Evolutionary conservation across 2,797 vertebrate genomes (phyloP).

Genomic region (Sebastolobus alascanus): DNA sequence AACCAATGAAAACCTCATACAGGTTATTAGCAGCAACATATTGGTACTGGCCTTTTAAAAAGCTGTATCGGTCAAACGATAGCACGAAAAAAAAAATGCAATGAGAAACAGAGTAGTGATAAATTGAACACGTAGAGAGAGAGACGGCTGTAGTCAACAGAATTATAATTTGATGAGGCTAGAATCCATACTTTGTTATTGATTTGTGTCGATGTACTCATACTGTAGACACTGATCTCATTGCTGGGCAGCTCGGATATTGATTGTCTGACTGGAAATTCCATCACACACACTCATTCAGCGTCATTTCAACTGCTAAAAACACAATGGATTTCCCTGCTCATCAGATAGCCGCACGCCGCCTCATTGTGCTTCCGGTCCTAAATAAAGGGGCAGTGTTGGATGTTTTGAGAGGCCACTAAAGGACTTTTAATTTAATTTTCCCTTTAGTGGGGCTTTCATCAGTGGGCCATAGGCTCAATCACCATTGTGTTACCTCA

Average conservation of each 20-base stretch:
- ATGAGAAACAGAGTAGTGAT: conserved; percentile 25
- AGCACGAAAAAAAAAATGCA: conserved; percentile 5
- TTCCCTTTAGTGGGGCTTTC: background rate
- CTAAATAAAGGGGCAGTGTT: background rate
- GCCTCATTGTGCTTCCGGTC: background rate
- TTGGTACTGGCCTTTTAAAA: conserved; percentile 8
- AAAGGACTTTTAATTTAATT: background rate
- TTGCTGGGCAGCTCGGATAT: conserved; percentile 68
- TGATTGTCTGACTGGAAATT: conserved; percentile 72
- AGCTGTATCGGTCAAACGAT: background rate
- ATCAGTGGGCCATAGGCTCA: background rate
- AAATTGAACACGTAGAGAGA: conserved; percentile 35
- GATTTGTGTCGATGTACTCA: conserved; percentile 70
- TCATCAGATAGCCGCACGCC: conserved; percentile 4
- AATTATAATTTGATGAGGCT: conserved; percentile 72
- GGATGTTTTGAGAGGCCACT: conserved; percentile 1
- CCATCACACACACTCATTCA: conserved; percentile 50
- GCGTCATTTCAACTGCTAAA: conserved; percentile 38
- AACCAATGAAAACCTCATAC: background rate
- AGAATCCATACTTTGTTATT: conserved; percentile 70
- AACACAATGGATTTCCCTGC: conserved; percentile 44
- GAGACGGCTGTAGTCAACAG: conserved; percentile 63
- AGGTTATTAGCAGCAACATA: conserved; percentile 7
- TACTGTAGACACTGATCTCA: conserved; percentile 67
- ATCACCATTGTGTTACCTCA: background rate